Evolutionary conservation across 2,888 invertebrate species (phyloP), one percentile per base, ranked within the genome.

Genomic region (Ormia ochracea): DNA sequence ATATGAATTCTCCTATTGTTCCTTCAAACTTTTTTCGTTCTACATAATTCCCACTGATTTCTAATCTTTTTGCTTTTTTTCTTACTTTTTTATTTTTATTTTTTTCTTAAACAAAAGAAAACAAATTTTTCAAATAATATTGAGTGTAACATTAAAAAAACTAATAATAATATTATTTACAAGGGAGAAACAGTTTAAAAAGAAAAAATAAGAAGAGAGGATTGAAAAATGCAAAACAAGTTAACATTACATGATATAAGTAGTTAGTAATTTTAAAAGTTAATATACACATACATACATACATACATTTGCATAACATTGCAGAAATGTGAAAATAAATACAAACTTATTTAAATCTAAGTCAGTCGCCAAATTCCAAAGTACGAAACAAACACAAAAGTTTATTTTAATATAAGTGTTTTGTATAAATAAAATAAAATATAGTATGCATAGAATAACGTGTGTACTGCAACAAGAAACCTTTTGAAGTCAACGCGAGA

Each of bases 211-310:
- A 68, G 23, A 23, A 76, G 56, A 26, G 36, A 45, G 36, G 19
- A 74, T 58, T 36, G 52, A 31, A 45, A 86, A 87, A 86, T 86
- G 87, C 86, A 88, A 87, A 88, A 88, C 85, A 88, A 87, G 87
- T 87, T 87, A 87, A 87, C 87, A 87, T 87, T 87, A 87, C 87
- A 87, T 88, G 85, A 84, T 87, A 87, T 88, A 87, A 87, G 87
- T 87, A 87, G 87, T 88, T 88, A 88, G 88, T 87, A 87, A 88
- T 86, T 85, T 83, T 84, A 86, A 87, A 83, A 83, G 79, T 84
- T 84, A 78, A 56, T 61, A 81, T 56, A 79, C 66, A 59, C 61
- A 54, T 61, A 65, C 65, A 75, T 59, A 73, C 66, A 59, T 66
- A 54, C 66, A 65, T 69, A 75, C 63, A 73, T 75, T 69, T 65